Evolutionary conservation across 53 echinoderm and acorn worm genomes (phyloP).

Genomic region (Holothuria scabra): DNA sequence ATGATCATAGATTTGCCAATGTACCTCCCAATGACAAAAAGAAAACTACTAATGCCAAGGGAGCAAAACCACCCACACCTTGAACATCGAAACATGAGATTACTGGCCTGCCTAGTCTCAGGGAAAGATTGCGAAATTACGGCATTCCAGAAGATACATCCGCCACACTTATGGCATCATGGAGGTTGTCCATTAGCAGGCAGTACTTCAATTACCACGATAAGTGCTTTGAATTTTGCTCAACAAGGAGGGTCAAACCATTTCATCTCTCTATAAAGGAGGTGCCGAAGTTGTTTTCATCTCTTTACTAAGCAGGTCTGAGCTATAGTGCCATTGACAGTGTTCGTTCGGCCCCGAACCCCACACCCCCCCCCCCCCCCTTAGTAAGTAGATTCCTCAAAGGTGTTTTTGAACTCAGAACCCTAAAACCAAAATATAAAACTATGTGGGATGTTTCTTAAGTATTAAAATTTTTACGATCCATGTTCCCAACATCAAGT

Average conservation of each 20-base stretch:
- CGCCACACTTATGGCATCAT: background rate
- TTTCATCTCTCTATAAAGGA: no score
- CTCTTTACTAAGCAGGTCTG: no score
- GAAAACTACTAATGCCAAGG: no score
- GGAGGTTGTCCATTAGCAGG: no score
- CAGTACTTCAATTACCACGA: no score
- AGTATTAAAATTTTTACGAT: conserved; percentile 36
- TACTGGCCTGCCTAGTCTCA: background rate
- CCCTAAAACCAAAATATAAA: conserved; percentile 32
- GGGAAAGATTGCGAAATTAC: background rate
- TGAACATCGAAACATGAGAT: background rate
- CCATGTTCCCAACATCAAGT: conserved; percentile 5
- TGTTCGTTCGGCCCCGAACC: no score
- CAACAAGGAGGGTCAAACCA: no score
- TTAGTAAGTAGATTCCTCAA: conserved; percentile 40
- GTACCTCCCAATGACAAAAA: no score
- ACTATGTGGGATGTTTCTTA: conserved; percentile 39
- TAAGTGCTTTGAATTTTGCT: no score
- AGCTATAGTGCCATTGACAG: no score
- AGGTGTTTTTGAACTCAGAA: conserved; percentile 53
- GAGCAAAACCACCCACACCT: background rate
- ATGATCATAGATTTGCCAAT: background rate
- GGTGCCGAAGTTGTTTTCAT: no score
- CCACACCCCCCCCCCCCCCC: no score
- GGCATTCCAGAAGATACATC: conserved; percentile 5